Percentiles rank a stretch among this genome's conserved stretches.
phyloP scores from a whole-genome alignment of 1,140 invertebrate genomes.

The Megalonaias nervosa region DNA sequence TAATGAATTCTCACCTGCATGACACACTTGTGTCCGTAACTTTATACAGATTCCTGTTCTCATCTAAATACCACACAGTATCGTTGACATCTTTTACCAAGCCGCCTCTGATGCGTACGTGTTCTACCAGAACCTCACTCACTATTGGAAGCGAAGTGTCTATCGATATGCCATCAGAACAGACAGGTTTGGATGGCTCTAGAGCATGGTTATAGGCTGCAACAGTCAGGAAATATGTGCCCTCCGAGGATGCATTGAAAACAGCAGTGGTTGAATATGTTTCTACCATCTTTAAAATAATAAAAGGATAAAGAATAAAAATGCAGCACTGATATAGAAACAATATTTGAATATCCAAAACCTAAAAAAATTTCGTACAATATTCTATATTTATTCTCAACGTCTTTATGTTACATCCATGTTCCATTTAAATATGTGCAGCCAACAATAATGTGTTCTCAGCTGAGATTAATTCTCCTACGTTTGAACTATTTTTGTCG shows the following conservation, averaged over 20 bases:
- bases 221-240: slow-evolving; percentile 38
- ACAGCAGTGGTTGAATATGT: slow-evolving; percentile 15
- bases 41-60: no score
- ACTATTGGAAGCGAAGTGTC: not conserved
- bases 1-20: no score
- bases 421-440: slow-evolving; percentile 4
- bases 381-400: not conserved
- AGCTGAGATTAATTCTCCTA: no score
- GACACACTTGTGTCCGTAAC: no score
- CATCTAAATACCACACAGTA: no score
- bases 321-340: not conserved
- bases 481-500: no score
- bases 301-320: not conserved
- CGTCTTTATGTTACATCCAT: slow-evolving; percentile 1
- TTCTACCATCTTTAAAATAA: not conserved
- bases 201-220: slow-evolving; percentile 40
- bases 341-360: not conserved
- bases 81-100: no score
- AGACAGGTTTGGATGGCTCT: slow-evolving; percentile 36
- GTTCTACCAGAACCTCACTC: no score
- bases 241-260: slow-evolving; percentile 12
- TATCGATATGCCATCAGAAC: slow-evolving; percentile 40
- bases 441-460: slow-evolving; percentile 15
- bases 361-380: no score
- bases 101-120: no score